Evolutionary conservation across 2,888 invertebrate genomes (phyloP), one percentile per base, ranked within the genome.

Genomic region (Agrotis puta): DNA sequence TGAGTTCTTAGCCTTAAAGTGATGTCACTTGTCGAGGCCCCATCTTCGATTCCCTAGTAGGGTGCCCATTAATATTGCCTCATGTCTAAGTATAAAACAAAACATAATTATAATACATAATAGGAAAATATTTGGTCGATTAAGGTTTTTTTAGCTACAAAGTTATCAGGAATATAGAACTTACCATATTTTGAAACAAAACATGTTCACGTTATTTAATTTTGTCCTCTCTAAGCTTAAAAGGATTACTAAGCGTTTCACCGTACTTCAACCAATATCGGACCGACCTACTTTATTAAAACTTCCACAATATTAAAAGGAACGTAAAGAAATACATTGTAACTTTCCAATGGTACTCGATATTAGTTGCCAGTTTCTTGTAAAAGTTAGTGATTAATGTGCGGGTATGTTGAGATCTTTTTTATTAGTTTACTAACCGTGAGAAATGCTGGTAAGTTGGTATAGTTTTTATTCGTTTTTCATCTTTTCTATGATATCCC

Each of bases 291-390:
- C 77, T 74, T 74, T 70, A 27, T 62, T n/a, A 77, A 48, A 77
- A 70, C 57, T 63, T 74, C 77, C 6, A 61, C 24, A 68, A 61
- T 77, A 50, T 67, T 62, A 77, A 58, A 76, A 70, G n/a, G 16
- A n/a, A 75, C 24, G 13, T 18, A 62, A 77, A 77, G 62, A 62
- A 51, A 70, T 62, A 58, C 48, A 43, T 53, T 79, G 57, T 72
- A 65, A 65, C 59, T 74, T 66, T 66, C 64, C 54, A 70, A 54
- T 58, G 50, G 56, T 65, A 59, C 75, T 61, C 53, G 27, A 63
- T 74, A 64, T 79, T 48, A 67, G 57, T 74, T 58, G 64, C 43
- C 51, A 56, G 65, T 74, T 59, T 64, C 51, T 70, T 56, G 33
- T 20, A 7, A 67, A 39, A 74, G 14, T 67, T 59, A 16, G 59